These are phyloP conservation scores for Pseudochirops corinnae DNA, from an alignment of 2,797 vertebrate species.

Conservation along the genomic window DNA sequence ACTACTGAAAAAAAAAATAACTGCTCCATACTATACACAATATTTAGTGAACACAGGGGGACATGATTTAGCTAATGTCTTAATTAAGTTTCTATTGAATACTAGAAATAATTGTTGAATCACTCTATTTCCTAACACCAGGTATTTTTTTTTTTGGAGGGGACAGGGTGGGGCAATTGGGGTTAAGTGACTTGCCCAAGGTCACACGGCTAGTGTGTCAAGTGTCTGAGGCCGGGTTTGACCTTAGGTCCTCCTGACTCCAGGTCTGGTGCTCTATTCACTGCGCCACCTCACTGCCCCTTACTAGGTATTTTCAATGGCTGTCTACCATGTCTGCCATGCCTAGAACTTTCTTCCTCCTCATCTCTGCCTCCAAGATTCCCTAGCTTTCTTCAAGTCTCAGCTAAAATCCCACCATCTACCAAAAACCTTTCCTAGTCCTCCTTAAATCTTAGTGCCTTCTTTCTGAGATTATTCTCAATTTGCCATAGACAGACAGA, in stretches of 20 bases:
- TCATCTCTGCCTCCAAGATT: not conserved
- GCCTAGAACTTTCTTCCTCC: not conserved
- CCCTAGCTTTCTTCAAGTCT: not conserved
- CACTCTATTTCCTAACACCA: not conserved
- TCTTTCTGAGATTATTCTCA: not conserved
- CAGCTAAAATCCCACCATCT: not conserved
- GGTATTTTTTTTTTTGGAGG: no score
- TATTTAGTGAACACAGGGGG: not conserved
- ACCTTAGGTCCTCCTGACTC: no score
- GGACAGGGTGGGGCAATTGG: no score
- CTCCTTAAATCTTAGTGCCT: not conserved
- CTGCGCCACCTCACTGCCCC: no score
- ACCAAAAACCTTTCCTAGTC: not conserved
- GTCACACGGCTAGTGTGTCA: no score
- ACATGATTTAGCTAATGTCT: not conserved
- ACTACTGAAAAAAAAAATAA: not conserved
- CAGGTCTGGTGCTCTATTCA: no score
- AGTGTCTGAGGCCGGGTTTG: no score
- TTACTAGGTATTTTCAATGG: not conserved
- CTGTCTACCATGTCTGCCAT: not conserved
- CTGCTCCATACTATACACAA: not conserved
- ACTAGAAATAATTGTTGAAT: not conserved
- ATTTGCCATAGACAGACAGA: not conserved
- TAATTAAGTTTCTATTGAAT: not conserved
- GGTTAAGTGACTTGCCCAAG: no score